phyloP scores from a whole-genome alignment of 2,113 vertebrate genomes.

The Rattus norvegicus region GRCr8 NC_086027.1:21303501-21304000 shows the following conservation, averaged over 20 bases:
- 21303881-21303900: no score
- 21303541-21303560: not conserved
- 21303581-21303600: not conserved
- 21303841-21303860: not conserved
- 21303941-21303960: not conserved
- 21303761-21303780: not conserved
- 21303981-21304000: not conserved
- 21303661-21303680: not conserved
- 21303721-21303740: not conserved
- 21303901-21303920: not conserved
- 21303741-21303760: not conserved
- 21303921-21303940: not conserved
- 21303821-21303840: not conserved
- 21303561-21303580: not conserved
- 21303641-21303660: not conserved
- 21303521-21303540: not conserved
- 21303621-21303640: not conserved
- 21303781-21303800: no score
- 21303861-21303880: not conserved
- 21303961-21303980: not conserved
- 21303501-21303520: not conserved
- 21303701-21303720: accelerated
- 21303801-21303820: not conserved
- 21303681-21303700: not conserved
- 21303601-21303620: not conserved